A percentile compares a stretch with the other conserved stretches of the same genome.
phyloP scores from a whole-genome alignment of 2,797 vertebrate species.

The Kryptopterus vitreolus region DNA sequence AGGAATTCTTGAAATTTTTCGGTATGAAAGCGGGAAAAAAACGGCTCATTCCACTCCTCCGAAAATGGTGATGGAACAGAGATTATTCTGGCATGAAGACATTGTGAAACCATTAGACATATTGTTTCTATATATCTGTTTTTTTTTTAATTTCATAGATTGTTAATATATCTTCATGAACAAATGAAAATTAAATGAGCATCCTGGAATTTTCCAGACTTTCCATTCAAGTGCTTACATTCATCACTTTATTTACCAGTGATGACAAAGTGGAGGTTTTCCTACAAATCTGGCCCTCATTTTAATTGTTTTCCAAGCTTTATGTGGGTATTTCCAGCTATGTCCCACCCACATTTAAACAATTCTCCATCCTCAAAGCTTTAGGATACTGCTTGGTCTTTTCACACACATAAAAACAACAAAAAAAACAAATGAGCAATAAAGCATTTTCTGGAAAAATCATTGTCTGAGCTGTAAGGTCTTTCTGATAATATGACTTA shows the following conservation, averaged over 20 bases:
- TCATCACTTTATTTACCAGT: neutral
- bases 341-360: slow-evolving; percentile 16
- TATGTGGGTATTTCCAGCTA: neutral
- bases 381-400: neutral
- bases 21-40: neutral
- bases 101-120: neutral
- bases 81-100: neutral
- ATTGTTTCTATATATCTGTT: neutral
- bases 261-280: neutral
- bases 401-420: too few species aligned
- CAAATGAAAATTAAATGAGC: neutral
- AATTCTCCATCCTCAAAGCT: neutral
- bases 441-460: slow-evolving; percentile 1
- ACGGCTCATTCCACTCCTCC: neutral
- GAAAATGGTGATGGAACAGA: neutral
- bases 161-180: neutral
- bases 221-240: neutral
- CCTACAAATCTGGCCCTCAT: neutral
- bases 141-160: neutral
- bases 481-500: neutral
- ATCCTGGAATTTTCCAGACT: neutral
- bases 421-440: neutral
- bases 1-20: slow-evolving; percentile 10
- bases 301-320: neutral
- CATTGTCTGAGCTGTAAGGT: neutral